Base-by-base conservation (phyloP, 1,140 invertebrate genomes). In the Formica selysi region DNA sequence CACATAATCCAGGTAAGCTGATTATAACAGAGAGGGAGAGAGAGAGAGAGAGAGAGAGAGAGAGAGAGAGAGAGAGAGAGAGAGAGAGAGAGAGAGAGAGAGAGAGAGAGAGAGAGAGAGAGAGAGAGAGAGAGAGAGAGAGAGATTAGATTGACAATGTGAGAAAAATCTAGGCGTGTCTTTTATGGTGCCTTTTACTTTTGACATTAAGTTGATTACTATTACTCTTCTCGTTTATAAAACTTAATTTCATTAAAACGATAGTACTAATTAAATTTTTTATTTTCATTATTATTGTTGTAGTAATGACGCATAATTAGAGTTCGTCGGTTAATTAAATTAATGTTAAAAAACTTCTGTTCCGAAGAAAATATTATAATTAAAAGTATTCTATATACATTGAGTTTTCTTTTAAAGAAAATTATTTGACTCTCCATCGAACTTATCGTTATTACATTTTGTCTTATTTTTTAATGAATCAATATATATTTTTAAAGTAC, bases 1-100 rank as follows among this genome's bases (percentile, higher is more conserved):
- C 97, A 99, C 92, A 97, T 99, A 74, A 97, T 99, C 90, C 97
- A 98, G 95, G 98, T 98, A 93, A 95, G 95, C 94, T 6, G 51
- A 61, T 68, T 68, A 54, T 32, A 26, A 19, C 10, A 59, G 13
- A 83, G 13, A 13, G 11, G 13, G 44, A 13, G 44, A 48, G 41
- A 44, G 2, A 11, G 11, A 44, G 41, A 44, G 2, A 44, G 36
- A 38, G 36, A 38, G n/a, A n/a, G n/a, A n/a, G n/a, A n/a, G n/a
- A n/a, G 22, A 83, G 11, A 11, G 8, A 11, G 41, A 11, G 3
- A 41, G 7, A 73, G 2, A 11, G 44, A 13, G 44, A 13, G 44
- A 48, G 16, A 51, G 16, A 16, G 0, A 19, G 16, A 51, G 0
- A 51, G 22, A 83, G 11, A 11, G 8, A 11, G 41, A 11, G 3